Evolutionary conservation across 1,140 invertebrate genomes (phyloP), one percentile per base, ranked within the genome.

Genomic region (Battus philenor): DNA sequence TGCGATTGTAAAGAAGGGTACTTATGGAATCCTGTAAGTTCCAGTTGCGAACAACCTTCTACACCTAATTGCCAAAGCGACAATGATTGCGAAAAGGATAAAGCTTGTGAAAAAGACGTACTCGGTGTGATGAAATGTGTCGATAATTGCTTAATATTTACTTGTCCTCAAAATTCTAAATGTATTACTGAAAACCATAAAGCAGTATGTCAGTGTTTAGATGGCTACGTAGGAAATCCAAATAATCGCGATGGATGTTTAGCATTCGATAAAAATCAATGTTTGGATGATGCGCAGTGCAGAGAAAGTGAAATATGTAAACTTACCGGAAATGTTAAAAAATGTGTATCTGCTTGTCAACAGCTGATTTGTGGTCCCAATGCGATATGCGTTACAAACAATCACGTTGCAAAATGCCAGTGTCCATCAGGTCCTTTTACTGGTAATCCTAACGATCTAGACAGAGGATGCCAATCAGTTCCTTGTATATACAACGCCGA

Each of bases 171-270:
- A 33, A 95, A 97, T 71, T 92, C 95, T 0, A 89, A 91, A 48
- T 97, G 95, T 80, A 68, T 94, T 3, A 91, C 94, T 0, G 86
- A 85, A 20, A 88, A 90, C 44, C 94, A 96, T 59, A 88, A 89
- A 58, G 93, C 92, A 24, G 88, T 90, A 54, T 97, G 95, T 64
- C 90, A 93, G 62, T 97, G 95, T 72, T 76, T 92, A 1, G 69
- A 88, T n/a, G 94, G 93, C 1, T 96, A 90, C 69, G 89, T 90
- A 10, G 95, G 95, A 9, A 96, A 97, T 87, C 94, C 95, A 2
- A 95, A 96, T 60, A 94, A 96, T 67, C 89, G 95, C 9, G 91
- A 91, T 48, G 96, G 96, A 4, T 98, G 96, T 63, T 87, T 91
- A 49, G 88, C 89, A 6, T 71, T 90, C 0, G 83, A 89, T 1